Evolutionary conservation across 1,140 invertebrate species (phyloP), one percentile per base, ranked within the genome.

Genomic region (Grapholita molesta): DNA sequence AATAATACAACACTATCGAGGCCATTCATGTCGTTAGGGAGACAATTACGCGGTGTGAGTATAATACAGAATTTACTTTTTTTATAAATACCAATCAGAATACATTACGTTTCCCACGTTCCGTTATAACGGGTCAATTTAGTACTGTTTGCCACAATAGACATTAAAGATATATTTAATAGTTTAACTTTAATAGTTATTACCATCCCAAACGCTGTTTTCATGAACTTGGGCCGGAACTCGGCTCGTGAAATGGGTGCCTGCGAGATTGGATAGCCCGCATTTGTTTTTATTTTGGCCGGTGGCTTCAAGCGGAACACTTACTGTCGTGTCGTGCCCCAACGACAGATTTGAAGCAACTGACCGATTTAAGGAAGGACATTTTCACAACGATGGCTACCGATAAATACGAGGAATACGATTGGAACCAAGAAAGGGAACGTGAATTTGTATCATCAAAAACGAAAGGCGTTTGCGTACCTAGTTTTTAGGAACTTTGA

Each of bases 281-380:
- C 55, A 61, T 61, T 61, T 61, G 55, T 61, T 61, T 61, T 61
- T 61, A 61, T 61, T 61, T 61, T 25, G 25, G 53, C 25, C 25
- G n/a, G 24, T 15, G 23, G 55, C 25, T 7, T 21, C 42, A 48
- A 61, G 12, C 55, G 55, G 55, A 61, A 61, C 55, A 61, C 25
- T 61, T 7, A 61, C 25, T 28, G 11, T 12, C 24, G n/a, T 25
- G 24, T 15, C 18, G 18, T 48, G 42, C 18, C 21, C 42, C 25
- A 24, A 11, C 8, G 55, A 28, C 55, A 15, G 25, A 61, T 30
- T 28, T 25, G 28, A 30, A 25, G 21, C 25, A 21, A 48, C 42
- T 48, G 42, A 48, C 18, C 15, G 18, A 48, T 21, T 48, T 48
- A 15, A 21, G 42, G 18, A 9, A 48, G 42, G 21, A 48, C 5